Conservation (phyloP, 2,888 invertebrate species). For the Dasypolia templi region DNA sequence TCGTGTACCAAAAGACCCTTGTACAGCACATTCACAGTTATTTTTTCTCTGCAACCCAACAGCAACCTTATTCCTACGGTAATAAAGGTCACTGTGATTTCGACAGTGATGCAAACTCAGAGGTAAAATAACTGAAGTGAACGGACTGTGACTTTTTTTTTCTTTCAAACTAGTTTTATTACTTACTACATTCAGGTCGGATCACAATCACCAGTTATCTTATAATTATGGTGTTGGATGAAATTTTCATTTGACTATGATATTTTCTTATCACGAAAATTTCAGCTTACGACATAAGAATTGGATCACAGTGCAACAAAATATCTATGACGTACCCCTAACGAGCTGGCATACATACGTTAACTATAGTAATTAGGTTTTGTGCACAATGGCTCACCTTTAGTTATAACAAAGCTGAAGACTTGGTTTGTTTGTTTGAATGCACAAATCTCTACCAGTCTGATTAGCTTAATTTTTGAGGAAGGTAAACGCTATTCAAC, state of each 20-base stretch:
- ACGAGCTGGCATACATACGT: constrained; percentile 1
- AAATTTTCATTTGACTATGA: neutral
- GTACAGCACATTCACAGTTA: neutral
- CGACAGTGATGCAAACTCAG: too few species aligned
- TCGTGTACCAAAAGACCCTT: too few species aligned
- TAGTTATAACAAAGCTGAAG: too few species aligned
- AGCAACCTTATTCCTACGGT: too few species aligned
- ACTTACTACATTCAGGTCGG: constrained; percentile 18
- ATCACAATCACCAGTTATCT: constrained; percentile 30
- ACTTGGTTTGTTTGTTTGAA: too few species aligned
- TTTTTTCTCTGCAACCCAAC: neutral
- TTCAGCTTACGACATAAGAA: constrained; percentile 17
- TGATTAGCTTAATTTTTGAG: too few species aligned
- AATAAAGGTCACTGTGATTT: neutral
- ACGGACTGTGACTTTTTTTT: neutral
- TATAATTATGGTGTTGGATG: constrained; percentile 7
- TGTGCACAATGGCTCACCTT: neutral
- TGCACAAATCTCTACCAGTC: too few species aligned
- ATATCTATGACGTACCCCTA: neutral
- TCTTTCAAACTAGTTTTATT: constrained; percentile 1
- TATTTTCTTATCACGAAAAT: constrained; percentile 5
- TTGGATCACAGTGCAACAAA: constrained; percentile 46
- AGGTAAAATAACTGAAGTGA: neutral
- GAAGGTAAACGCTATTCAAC: too few species aligned
- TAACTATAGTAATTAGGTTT: neutral